Evolutionary conservation across 2,888 invertebrate genomes (phyloP).

Genomic region (Acanthosoma haemorrhoidale): DNA sequence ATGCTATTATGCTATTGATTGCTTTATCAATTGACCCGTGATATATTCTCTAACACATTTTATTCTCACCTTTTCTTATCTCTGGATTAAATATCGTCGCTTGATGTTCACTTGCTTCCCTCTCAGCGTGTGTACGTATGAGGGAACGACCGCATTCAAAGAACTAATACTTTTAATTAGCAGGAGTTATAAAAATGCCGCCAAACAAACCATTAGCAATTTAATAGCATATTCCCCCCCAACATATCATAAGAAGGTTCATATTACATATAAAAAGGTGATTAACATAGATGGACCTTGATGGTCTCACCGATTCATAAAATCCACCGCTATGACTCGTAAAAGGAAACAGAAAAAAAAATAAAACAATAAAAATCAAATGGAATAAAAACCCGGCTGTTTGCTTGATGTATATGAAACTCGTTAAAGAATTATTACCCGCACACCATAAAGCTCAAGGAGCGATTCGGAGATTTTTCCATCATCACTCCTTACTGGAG

Average conservation of each 20-base stretch:
- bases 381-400: conserved; percentile 2
- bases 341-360: conserved; percentile 9
- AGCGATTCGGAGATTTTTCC: background rate
- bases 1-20: too few species aligned
- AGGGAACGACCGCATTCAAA: background rate
- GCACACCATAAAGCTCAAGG: background rate
- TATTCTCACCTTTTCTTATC: too few species aligned
- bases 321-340: conserved; percentile 8
- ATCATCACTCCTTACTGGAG: background rate
- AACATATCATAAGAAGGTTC: background rate
- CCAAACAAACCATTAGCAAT: conserved; percentile 14
- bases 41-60: too few species aligned
- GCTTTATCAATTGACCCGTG: too few species aligned
- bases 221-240: background rate
- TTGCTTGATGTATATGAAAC: conserved; percentile 12
- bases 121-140: too few species aligned
- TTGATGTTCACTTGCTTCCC: background rate
- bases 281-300: conserved; percentile 12
- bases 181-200: conserved; percentile 7
- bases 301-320: background rate
- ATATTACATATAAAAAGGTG: conserved; percentile 10
- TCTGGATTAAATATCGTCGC: background rate
- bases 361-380: conserved; percentile 1
- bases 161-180: conserved; percentile 14
- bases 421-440: conserved; percentile 10